phyloP scores from a whole-genome alignment of 2,113 vertebrate genomes.

The Serinus canaria region DNA sequence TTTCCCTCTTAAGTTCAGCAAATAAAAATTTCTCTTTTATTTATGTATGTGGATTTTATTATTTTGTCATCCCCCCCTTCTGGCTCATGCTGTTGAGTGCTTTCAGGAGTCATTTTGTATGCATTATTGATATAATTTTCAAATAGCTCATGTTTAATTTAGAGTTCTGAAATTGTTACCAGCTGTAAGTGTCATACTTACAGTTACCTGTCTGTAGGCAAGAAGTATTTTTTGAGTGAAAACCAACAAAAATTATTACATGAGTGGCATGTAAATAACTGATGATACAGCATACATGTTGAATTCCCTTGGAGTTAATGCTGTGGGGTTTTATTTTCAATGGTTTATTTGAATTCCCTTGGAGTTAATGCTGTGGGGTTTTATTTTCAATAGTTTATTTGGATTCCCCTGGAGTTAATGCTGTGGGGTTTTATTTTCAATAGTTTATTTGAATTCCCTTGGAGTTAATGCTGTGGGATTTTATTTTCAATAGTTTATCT shows the following conservation, averaged over 20 bases:
- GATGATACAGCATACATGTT: neutral
- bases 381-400: slow-evolving; percentile 61
- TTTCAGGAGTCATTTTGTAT: neutral
- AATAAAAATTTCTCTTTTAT: neutral
- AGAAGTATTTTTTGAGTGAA: neutral
- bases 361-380: neutral
- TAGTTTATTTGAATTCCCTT: slow-evolving; percentile 69
- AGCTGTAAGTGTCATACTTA: neutral
- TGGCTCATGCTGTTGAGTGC: neutral
- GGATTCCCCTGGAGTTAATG: neutral
- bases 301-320: neutral
- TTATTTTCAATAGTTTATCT: slow-evolving; percentile 67
- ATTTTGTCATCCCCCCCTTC: neutral
- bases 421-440: neutral
- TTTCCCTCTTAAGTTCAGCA: neutral
- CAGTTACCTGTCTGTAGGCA: neutral
- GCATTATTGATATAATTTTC: neutral
- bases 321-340: neutral
- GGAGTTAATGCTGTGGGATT: neutral
- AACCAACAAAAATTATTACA: neutral
- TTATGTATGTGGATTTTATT: neutral
- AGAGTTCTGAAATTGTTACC: neutral
- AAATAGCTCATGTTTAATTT: neutral
- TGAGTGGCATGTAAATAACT: neutral
- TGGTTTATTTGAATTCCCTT: slow-evolving; percentile 70